A percentile compares a stretch with the other conserved stretches of the same genome.
Conservation (phyloP, 1,140 invertebrate genomes). For the Cydia strobilella region DNA sequence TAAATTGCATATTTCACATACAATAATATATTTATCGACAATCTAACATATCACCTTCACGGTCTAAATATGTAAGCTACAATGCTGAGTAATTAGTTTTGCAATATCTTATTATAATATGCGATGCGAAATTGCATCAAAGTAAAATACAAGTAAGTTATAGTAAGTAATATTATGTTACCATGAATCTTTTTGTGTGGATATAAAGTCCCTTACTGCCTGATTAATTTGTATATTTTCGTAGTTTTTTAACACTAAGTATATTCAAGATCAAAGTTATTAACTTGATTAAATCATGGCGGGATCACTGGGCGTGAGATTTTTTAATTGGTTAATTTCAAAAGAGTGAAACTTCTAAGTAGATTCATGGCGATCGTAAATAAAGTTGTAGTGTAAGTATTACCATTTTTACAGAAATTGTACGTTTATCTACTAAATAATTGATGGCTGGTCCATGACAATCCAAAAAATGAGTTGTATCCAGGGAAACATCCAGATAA, state of each 20-base stretch:
- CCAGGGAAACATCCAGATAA: no score
- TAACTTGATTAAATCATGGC: constrained; percentile 4
- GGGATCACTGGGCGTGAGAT: background rate
- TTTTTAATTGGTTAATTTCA: background rate
- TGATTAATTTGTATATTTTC: background rate
- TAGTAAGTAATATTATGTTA: background rate
- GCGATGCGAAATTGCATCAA: background rate
- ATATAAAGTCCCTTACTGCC: background rate
- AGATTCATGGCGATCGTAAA: background rate
- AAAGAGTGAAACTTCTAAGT: background rate
- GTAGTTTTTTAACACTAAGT: background rate
- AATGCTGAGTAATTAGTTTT: background rate
- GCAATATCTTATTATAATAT: background rate
- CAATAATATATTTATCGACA: background rate
- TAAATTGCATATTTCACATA: background rate
- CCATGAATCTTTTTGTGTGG: background rate
- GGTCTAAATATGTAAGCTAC: background rate
- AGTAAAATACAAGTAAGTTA: background rate
- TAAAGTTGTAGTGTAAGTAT: background rate
- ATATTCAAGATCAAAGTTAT: background rate
- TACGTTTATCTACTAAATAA: background rate
- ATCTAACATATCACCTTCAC: constrained; percentile 1
- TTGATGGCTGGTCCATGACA: no score
- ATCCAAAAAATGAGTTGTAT: no score
- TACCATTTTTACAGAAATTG: background rate